phyloP scores from a whole-genome alignment of 2,113 vertebrate genomes.

The Nyctereutes procyonoides region DNA sequence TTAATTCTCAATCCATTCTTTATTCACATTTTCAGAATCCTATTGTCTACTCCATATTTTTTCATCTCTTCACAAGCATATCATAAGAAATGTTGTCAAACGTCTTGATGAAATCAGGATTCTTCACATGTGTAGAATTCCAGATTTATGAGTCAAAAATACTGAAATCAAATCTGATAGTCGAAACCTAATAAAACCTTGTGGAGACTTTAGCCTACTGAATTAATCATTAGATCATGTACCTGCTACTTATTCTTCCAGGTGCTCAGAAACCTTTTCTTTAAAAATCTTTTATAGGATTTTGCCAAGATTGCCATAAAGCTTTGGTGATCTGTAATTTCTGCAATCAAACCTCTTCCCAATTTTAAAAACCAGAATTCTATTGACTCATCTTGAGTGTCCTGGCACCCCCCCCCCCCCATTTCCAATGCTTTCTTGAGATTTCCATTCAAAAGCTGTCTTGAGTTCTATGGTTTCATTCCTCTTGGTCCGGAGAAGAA shows the following conservation, averaged over 20 bases:
- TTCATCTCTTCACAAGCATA: neutral
- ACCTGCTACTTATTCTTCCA: neutral
- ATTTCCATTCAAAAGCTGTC: neutral
- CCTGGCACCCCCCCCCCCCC: neutral
- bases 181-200: neutral
- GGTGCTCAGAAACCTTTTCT: neutral
- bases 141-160: neutral
- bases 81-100: neutral
- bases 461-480: neutral
- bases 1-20: neutral
- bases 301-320: slow-evolving; percentile 12
- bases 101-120: neutral
- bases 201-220: neutral
- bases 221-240: neutral
- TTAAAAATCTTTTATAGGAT: neutral
- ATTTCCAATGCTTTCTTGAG: neutral
- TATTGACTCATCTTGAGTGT: neutral
- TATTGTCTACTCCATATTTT: neutral
- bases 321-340: neutral
- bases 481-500: neutral
- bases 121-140: neutral
- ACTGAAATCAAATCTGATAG: neutral
- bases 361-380: slow-evolving; percentile 27
- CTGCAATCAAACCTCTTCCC: neutral
- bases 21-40: neutral